Evolutionary conservation across 2,888 invertebrate species (phyloP).

Genomic region (Torymus aiolomorphi): DNA sequence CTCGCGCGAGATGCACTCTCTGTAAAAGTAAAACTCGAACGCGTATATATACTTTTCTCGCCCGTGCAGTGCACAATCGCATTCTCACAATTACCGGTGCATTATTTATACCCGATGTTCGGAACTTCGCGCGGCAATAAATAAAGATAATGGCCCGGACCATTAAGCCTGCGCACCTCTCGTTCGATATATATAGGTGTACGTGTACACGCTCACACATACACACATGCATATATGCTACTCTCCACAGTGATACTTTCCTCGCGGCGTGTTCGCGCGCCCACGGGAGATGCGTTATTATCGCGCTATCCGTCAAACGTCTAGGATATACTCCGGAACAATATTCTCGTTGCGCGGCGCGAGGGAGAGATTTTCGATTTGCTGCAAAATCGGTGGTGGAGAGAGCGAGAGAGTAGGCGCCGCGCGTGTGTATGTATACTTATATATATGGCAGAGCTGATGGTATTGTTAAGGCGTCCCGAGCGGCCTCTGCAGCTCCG

Average conservation of each 20-base stretch:
- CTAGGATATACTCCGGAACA: neutral
- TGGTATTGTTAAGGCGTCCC: too few species aligned
- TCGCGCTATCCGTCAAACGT: slow-evolving; percentile 68
- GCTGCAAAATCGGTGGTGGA: too few species aligned
- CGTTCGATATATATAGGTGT: too few species aligned
- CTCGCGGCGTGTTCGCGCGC: slow-evolving; percentile 40
- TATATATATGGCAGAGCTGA: too few species aligned
- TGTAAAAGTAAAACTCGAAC: too few species aligned
- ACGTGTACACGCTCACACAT: too few species aligned
- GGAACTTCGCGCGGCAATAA: slow-evolving; percentile 66
- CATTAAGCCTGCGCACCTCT: slow-evolving; percentile 64
- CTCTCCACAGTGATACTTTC: slow-evolving; percentile 63
- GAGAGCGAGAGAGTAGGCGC: too few species aligned
- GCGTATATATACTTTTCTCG: too few species aligned
- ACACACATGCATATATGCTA: too few species aligned
- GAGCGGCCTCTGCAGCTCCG: too few species aligned
- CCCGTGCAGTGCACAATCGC: neutral
- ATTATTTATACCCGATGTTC: slow-evolving; percentile 68
- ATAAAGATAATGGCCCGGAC: slow-evolving; percentile 71
- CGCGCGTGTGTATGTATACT: neutral
- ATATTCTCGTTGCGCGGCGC: neutral
- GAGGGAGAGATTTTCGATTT: neutral
- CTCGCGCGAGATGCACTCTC: too few species aligned
- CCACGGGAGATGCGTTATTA: slow-evolving; percentile 58
- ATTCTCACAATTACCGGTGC: slow-evolving; percentile 66